Percentiles rank a stretch among this genome's conserved stretches.
These are phyloP conservation scores for Spilarctia lutea DNA, from an alignment of 2,888 invertebrate genomes.

Conservation along the genomic window DNA sequence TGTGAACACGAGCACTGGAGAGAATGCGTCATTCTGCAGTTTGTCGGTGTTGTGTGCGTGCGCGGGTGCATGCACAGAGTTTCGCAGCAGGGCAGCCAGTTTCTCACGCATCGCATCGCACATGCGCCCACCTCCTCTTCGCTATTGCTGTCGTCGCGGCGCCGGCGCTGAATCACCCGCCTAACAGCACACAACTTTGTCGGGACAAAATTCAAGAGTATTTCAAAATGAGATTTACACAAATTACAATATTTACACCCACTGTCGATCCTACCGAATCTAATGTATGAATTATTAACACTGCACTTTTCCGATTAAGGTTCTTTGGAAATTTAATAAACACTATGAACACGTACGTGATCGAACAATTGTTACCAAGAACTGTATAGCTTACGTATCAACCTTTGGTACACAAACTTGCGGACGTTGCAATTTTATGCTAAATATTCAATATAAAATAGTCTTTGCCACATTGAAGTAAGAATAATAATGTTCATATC, in stretches of 20 bases:
- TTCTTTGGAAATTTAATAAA: slow-evolving; percentile 8
- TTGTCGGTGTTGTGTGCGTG: slow-evolving; percentile 68
- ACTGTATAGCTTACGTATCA: slow-evolving; percentile 48
- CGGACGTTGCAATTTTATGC: slow-evolving; percentile 36
- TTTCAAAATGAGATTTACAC: slow-evolving; percentile 58
- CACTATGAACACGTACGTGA: slow-evolving; percentile 40
- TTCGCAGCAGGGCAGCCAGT: slow-evolving; percentile 75
- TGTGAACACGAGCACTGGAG: slow-evolving; percentile 73
- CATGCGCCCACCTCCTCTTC: slow-evolving; percentile 63
- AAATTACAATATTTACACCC: slow-evolving; percentile 53
- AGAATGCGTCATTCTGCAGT: slow-evolving; percentile 71
- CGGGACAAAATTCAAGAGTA: slow-evolving; percentile 49
- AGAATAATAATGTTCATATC: slow-evolving; percentile 30
- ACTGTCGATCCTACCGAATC: slow-evolving; percentile 49
- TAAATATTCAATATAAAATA: slow-evolving; percentile 25
- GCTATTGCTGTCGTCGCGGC: slow-evolving; percentile 43
- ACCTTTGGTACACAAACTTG: slow-evolving; percentile 45
- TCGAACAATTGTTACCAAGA: slow-evolving; percentile 35
- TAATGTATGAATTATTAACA: slow-evolving; percentile 51
- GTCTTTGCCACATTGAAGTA: slow-evolving; percentile 17
- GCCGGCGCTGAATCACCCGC: slow-evolving; percentile 60
- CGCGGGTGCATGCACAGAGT: slow-evolving; percentile 70
- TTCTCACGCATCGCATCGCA: slow-evolving; percentile 84
- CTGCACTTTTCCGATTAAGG: slow-evolving; percentile 39
- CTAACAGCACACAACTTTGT: slow-evolving; percentile 41